Conservation (phyloP, 2,797 vertebrate species). For the Lepilemur ruficaudatus region DNA sequence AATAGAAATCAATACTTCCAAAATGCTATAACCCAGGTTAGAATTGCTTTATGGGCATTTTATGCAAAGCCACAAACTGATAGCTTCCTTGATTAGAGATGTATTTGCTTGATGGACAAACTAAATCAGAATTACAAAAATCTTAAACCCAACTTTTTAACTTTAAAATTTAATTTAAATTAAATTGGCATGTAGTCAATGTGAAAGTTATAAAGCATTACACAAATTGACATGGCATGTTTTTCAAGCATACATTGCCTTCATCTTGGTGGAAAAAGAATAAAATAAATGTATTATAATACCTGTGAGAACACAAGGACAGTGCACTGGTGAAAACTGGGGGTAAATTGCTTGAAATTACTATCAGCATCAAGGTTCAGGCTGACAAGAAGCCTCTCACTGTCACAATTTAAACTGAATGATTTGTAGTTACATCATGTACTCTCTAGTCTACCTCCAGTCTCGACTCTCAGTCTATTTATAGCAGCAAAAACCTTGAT, state of each 20-base stretch:
- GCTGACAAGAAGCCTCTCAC: neutral
- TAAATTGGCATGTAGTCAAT: constrained; percentile 13
- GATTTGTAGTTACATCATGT: neutral
- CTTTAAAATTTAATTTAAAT: constrained; percentile 49
- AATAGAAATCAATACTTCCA: constrained; percentile 29
- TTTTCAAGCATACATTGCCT: constrained; percentile 16
- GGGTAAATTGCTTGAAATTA: constrained; percentile 29
- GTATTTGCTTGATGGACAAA: neutral
- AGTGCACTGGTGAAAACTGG: neutral
- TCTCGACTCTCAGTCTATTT: neutral
- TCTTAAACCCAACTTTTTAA: constrained; percentile 23
- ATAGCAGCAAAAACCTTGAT: neutral
- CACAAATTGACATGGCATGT: neutral
- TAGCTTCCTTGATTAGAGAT: neutral
- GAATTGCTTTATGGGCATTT: neutral
- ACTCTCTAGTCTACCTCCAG: neutral
- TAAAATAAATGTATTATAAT: constrained; percentile 23
- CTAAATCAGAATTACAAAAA: constrained; percentile 38
- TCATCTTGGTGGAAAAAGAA: neutral
- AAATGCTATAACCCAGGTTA: neutral
- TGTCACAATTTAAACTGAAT: neutral
- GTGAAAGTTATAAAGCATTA: neutral
- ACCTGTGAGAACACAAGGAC: neutral
- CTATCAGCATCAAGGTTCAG: neutral
- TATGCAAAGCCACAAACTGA: neutral